Percentiles rank a stretch among this genome's conserved stretches.
Evolutionary conservation across 1,140 invertebrate species (phyloP).

Genomic region (Dryas iulia): DNA sequence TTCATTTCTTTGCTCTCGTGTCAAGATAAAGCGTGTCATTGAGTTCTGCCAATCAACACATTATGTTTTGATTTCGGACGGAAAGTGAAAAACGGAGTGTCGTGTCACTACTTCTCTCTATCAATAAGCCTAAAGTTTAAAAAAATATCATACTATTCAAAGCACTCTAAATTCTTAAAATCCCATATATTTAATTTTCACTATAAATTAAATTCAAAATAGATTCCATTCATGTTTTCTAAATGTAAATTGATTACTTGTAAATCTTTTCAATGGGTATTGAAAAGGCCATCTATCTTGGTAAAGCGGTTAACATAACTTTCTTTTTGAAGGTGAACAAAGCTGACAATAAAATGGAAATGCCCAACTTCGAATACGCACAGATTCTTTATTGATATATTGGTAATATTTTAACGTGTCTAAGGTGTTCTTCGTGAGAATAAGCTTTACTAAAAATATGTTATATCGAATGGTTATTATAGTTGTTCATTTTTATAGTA

Average conservation of each 20-base stretch:
- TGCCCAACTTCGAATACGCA: not conserved
- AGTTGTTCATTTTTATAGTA: too few species aligned
- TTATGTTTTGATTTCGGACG: too few species aligned
- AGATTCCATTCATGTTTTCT: slow-evolving; percentile 12
- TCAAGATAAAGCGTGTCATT: too few species aligned
- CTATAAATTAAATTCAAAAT: not conserved
- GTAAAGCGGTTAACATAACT: not conserved
- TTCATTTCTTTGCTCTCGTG: too few species aligned
- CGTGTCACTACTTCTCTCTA: too few species aligned
- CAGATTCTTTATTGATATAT: slow-evolving; percentile 1
- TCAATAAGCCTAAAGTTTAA: too few species aligned
- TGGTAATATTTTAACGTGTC: not conserved
- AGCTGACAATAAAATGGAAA: slow-evolving; percentile 1
- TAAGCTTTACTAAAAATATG: not conserved
- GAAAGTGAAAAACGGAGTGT: too few species aligned
- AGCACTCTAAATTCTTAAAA: not conserved
- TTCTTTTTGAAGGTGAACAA: slow-evolving; percentile 4
- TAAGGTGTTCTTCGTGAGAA: not conserved
- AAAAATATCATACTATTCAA: not conserved
- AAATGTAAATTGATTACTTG: slow-evolving; percentile 23
- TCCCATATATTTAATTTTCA: not conserved
- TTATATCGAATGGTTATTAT: not conserved
- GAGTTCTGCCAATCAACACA: too few species aligned
- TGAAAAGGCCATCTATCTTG: slow-evolving; percentile 11
- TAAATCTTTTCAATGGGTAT: slow-evolving; percentile 17